Base-by-base conservation (phyloP, 2,888 invertebrate genomes). In the Phrixothrix hirtus region DNA sequence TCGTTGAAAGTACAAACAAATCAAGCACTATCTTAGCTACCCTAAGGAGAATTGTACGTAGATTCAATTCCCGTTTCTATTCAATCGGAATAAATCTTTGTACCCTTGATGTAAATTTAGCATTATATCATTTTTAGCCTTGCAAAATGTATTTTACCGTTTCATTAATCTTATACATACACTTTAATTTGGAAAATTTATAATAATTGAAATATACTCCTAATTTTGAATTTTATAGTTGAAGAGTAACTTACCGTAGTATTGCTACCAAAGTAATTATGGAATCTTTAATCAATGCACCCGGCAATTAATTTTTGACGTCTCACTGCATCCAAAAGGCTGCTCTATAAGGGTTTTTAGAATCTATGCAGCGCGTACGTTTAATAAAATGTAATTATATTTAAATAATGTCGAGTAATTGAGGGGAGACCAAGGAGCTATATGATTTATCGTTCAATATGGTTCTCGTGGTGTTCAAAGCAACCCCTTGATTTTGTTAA, bases 221-320 rank as follows among this genome's bases (percentile, higher is more conserved):
- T n/a, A n/a, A n/a, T n/a, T n/a, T n/a, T n/a, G n/a, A n/a, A n/a
- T n/a, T n/a, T n/a, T n/a, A 10, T 36, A 21, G 21, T 17, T 25
- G 25, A 21, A 11, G 21, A 25, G 21, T 36, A 17, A 17, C 36
- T 17, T 36, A n/a, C n/a, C n/a, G 11, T 36, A 17, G 11, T 36
- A 10, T 36, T 10, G 11, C n/a, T 11, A 36, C 21, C 36, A 30
- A 34, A 44, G 50, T 57, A 57, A 57, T 57, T 57, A 57, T 44
- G 50, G 54, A 58, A 56, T 55, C 44, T 44, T 58, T 58, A 59
- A 59, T 58, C 50, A 58, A 51, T 58, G 60, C 54, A 47, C 50
- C 41, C 55, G 55, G 56, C 60, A 61, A 61, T 61, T 61, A 61
- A 61, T 61, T 58, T 61, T 61, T 61, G 57, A 49, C 59, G 58